Conservation (phyloP, 2,113 vertebrate genomes). For the Urocolius indicus region DNA sequence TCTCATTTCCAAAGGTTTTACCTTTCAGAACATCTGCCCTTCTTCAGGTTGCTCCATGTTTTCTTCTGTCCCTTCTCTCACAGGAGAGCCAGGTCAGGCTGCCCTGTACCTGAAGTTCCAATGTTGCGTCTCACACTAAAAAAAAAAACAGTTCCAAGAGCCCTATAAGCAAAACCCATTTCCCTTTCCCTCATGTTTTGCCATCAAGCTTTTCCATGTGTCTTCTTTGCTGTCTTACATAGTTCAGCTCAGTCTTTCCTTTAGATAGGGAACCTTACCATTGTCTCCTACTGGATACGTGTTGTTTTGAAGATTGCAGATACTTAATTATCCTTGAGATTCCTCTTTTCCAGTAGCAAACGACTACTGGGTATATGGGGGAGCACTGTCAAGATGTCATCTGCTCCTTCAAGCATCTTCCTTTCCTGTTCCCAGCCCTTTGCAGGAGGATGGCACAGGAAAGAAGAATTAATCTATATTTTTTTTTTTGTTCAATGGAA, state of each 20-base stretch:
- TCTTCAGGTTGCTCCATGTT: not conserved
- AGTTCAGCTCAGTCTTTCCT: not conserved
- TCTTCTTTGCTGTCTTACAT: not conserved
- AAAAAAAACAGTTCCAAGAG: not conserved
- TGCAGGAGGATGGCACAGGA: not conserved
- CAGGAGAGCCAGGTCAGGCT: not conserved
- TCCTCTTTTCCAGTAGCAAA: not conserved
- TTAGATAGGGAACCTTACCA: not conserved
- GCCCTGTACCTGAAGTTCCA: not conserved
- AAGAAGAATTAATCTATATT: not conserved
- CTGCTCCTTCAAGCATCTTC: not conserved
- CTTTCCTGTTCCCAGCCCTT: not conserved
- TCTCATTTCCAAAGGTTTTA: not conserved
- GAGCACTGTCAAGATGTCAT: not conserved
- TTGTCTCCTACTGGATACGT: not conserved
- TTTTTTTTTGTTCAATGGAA: not conserved
- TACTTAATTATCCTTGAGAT: not conserved
- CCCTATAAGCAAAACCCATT: not conserved
- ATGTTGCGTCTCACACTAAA: rapidly evolving
- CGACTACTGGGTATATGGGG: not conserved
- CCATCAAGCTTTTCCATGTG: not conserved
- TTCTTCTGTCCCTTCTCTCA: not conserved
- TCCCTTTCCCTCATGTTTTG: not conserved
- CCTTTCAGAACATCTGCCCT: not conserved
- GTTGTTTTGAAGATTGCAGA: not conserved